These are phyloP conservation scores for Pipra filicauda DNA, from an alignment of 2,113 vertebrate species.

Conservation along the genomic window DNA sequence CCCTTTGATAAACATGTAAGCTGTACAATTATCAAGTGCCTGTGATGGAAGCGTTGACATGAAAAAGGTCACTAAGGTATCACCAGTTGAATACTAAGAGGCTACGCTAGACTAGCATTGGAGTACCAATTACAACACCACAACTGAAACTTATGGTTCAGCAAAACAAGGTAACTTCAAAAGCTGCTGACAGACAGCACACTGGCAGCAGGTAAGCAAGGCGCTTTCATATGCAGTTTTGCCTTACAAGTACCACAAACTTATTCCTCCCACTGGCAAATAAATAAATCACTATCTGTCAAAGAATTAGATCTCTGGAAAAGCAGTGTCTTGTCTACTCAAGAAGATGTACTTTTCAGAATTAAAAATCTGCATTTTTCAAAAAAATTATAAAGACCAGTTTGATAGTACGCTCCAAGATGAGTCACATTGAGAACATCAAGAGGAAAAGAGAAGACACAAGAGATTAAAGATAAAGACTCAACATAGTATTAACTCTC, in stretches of 20 bases:
- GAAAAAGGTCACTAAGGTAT: not conserved
- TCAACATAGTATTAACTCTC: not conserved
- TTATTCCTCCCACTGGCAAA: not conserved
- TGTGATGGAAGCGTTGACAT: not conserved
- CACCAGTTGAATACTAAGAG: not conserved
- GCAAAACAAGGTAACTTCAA: not conserved
- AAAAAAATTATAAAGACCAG: not conserved
- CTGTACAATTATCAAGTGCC: not conserved
- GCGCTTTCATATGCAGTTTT: fast-evolving
- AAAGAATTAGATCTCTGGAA: not conserved
- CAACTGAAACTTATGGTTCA: not conserved
- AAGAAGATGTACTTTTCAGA: not conserved
- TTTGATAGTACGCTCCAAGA: not conserved
- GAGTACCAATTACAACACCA: not conserved
- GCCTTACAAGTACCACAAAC: not conserved
- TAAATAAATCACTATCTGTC: not conserved
- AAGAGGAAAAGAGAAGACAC: not conserved
- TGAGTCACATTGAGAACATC: not conserved
- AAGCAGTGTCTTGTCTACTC: not conserved
- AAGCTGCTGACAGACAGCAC: not conserved
- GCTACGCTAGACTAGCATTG: not conserved
- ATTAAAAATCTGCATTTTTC: not conserved
- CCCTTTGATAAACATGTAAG: not conserved
- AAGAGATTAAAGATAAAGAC: not conserved
- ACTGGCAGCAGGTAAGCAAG: not conserved